These are phyloP conservation scores for Bombus confusus DNA, from an alignment of 1,140 invertebrate genomes.

Conservation along the genomic window DNA sequence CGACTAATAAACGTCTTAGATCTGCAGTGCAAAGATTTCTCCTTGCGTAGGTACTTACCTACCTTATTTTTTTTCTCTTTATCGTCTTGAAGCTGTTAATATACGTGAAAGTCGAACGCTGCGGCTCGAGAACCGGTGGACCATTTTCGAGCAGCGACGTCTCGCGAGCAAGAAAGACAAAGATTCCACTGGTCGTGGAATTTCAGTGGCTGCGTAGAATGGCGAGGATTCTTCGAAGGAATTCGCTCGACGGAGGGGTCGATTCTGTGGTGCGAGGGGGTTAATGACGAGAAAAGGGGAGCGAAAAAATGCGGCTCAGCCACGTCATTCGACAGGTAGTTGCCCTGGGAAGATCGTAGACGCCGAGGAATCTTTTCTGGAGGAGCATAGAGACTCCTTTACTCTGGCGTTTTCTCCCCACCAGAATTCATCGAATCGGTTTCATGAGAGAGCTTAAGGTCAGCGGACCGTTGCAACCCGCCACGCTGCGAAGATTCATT, in stretches of 20 bases:
- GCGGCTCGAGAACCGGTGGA: neutral
- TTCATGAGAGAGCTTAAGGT: conserved; percentile 26
- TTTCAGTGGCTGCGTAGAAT: neutral
- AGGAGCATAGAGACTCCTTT: conserved; percentile 11
- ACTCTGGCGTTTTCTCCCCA: neutral
- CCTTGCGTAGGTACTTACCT: neutral
- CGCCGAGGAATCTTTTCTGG: conserved; percentile 43
- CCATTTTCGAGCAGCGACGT: neutral
- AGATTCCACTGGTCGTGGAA: conserved; percentile 4
- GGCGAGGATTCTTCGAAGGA: neutral
- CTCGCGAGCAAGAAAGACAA: neutral
- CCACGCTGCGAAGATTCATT: conserved; percentile 34
- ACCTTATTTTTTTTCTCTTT: neutral
- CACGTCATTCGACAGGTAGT: conserved; percentile 63
- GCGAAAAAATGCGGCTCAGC: conserved; percentile 48
- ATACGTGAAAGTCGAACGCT: conserved; percentile 47
- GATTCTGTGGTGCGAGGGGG: neutral
- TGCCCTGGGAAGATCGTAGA: conserved; percentile 55
- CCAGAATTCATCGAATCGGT: conserved; percentile 43
- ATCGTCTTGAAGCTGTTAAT: conserved; percentile 31
- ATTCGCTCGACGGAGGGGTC: neutral
- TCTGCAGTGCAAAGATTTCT: conserved; percentile 42
- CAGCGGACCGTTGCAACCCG: conserved; percentile 21
- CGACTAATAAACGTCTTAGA: conserved; percentile 39
- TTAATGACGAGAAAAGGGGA: conserved; percentile 44